These are phyloP conservation scores for Xylota segnis DNA, from an alignment of 2,888 invertebrate species.

Conservation along the genomic window DNA sequence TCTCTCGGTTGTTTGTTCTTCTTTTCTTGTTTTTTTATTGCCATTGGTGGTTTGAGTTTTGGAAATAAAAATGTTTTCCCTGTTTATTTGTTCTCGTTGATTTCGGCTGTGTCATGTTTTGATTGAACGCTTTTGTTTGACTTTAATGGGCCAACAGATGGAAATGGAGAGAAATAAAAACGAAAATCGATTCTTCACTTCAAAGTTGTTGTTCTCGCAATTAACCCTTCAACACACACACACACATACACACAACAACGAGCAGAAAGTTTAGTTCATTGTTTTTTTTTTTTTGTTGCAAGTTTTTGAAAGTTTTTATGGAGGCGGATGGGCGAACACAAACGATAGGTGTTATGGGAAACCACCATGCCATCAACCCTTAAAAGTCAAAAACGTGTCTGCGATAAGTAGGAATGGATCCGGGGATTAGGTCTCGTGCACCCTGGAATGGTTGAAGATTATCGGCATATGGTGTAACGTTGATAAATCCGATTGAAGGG, in stretches of 20 bases:
- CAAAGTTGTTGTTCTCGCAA: conserved; percentile 16
- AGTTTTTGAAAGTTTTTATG: background rate
- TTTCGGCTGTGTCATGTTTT: conserved; percentile 20
- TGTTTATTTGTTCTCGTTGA: conserved; percentile 25
- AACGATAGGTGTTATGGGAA: background rate
- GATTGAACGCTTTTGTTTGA: conserved; percentile 39
- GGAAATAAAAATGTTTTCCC: background rate
- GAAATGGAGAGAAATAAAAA: background rate
- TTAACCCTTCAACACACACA: background rate
- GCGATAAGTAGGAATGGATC: conserved; percentile 18
- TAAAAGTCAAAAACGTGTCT: conserved; percentile 25
- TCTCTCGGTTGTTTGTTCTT: background rate
- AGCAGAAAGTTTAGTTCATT: background rate
- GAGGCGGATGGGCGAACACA: background rate
- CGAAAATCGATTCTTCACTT: conserved; percentile 27
- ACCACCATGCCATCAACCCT: background rate
- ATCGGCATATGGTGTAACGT: conserved; percentile 14
- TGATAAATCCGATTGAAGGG: conserved; percentile 33
- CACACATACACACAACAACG: too few relatives aligned
- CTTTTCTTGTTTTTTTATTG: background rate
- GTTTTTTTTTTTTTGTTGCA: too few relatives aligned
- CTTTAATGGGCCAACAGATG: conserved; percentile 1
- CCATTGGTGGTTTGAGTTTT: background rate
- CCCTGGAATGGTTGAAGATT: conserved; percentile 16
- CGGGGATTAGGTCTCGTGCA: conserved; percentile 29